These are phyloP conservation scores for Zelostemma sp. DNA, from an alignment of 1,140 invertebrate species.

Conservation along the genomic window DNA sequence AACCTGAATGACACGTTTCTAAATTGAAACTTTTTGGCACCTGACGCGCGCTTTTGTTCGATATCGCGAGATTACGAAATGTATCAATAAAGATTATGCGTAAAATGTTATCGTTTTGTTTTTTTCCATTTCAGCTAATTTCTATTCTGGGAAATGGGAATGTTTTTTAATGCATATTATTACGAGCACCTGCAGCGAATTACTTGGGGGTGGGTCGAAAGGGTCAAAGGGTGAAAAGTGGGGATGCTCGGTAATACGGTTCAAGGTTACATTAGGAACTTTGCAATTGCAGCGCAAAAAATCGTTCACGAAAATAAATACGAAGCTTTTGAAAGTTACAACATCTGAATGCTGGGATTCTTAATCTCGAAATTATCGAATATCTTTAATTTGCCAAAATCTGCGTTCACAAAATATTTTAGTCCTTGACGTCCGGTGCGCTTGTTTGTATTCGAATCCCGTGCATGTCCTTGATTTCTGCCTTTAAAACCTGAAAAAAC, in stretches of 20 bases:
- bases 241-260: conserved; percentile 54
- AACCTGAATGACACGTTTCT: too few relatives aligned
- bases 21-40: too few relatives aligned
- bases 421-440: conserved; percentile 48
- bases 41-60: too few relatives aligned
- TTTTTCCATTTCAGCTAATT: not conserved
- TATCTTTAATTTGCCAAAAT: not conserved
- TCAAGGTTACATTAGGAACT: conserved; percentile 64
- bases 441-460: conserved; percentile 82
- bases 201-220: conserved; percentile 19
- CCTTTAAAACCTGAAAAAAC: conserved; percentile 76
- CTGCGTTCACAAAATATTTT: conserved; percentile 21
- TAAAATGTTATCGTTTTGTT: not conserved
- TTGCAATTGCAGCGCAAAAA: too few relatives aligned
- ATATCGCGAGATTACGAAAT: too few relatives aligned
- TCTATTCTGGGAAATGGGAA: not conserved
- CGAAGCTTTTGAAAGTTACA: too few relatives aligned
- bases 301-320: too few relatives aligned
- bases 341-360: too few relatives aligned
- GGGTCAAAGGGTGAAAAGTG: conserved; percentile 36
- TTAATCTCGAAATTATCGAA: too few relatives aligned
- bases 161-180: not conserved
- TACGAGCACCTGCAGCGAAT: conserved; percentile 10
- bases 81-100: not conserved
- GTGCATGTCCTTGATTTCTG: conserved; percentile 88